Evolutionary conservation across 1,140 invertebrate species (phyloP).

Genomic region (Drosophila rhopaloa): DNA sequence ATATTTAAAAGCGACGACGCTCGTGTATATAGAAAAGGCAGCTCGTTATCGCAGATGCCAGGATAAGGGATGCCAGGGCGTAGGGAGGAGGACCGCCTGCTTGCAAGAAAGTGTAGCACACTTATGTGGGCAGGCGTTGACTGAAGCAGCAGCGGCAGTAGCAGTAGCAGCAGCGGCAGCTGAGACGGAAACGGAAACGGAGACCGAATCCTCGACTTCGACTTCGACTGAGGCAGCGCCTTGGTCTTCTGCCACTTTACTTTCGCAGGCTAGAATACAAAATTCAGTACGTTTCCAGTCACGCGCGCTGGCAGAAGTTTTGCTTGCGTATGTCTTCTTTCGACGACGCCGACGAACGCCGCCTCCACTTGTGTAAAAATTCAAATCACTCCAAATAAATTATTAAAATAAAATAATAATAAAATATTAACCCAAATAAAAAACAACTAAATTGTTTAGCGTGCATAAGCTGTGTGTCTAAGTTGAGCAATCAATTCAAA

Average conservation of each 20-base stretch:
- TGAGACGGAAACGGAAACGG: slow-evolving; percentile 29
- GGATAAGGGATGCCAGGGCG: slow-evolving; percentile 30
- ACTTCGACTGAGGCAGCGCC: slow-evolving; percentile 63
- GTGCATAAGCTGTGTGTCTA: slow-evolving; percentile 53
- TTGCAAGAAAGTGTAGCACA: slow-evolving; percentile 81
- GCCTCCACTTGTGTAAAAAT: slow-evolving; percentile 76
- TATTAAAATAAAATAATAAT: slow-evolving; percentile 31
- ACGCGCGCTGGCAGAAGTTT: slow-evolving; percentile 82
- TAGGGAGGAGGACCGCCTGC: slow-evolving; percentile 32
- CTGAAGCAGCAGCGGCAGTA: slow-evolving; percentile 53
- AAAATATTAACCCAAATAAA: slow-evolving; percentile 31
- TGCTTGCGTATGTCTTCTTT: slow-evolving; percentile 72
- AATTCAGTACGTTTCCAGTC: slow-evolving; percentile 84
- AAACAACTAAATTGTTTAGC: slow-evolving; percentile 36
- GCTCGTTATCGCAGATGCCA: slow-evolving; percentile 50
- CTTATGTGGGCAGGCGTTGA: slow-evolving; percentile 71
- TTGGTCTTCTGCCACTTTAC: slow-evolving; percentile 77
- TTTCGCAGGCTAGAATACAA: slow-evolving; percentile 74
- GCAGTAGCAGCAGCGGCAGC: slow-evolving; percentile 42
- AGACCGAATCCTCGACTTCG: slow-evolving; percentile 38
- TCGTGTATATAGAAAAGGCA: slow-evolving; percentile 68
- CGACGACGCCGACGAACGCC: slow-evolving; percentile 67
- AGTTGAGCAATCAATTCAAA: slow-evolving; percentile 24
- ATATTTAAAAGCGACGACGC: slow-evolving; percentile 74
- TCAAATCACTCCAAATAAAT: slow-evolving; percentile 51